phyloP scores from a whole-genome alignment of 2,113 vertebrate genomes.

The Chaetops frenatus region DNA sequence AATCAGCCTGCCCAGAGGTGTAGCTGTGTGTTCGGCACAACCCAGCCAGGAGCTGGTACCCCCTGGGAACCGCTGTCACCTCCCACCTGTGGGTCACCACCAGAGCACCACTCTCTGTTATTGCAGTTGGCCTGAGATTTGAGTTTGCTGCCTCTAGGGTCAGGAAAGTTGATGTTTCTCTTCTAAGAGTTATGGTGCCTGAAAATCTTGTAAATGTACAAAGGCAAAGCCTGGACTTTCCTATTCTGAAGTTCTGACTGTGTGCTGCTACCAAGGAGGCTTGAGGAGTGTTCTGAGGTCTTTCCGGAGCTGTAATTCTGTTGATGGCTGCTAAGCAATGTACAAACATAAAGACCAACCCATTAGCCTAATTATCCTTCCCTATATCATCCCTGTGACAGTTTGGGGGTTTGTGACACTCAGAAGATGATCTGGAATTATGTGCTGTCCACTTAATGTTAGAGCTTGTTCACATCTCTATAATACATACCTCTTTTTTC shows the following conservation, averaged over 20 bases:
- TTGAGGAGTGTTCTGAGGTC: background rate
- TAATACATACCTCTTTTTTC: background rate
- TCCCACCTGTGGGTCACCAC: background rate
- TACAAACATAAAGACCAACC: background rate
- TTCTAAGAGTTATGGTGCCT: background rate
- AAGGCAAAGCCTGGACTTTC: background rate
- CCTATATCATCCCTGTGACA: background rate
- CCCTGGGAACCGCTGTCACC: background rate
- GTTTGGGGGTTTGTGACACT: background rate
- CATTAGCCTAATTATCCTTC: constrained; percentile 39
- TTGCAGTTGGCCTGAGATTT: background rate
- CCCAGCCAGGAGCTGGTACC: background rate
- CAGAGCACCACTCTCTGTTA: background rate
- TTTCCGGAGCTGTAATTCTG: background rate
- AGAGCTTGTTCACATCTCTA: background rate
- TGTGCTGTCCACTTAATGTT: background rate
- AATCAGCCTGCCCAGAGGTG: background rate
- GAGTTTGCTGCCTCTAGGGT: background rate
- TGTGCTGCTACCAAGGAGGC: background rate
- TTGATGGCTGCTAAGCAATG: background rate
- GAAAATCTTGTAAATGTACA: background rate
- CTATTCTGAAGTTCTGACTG: background rate
- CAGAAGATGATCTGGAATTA: constrained; percentile 44
- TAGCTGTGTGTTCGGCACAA: background rate
- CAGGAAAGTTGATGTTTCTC: background rate